Conservation (phyloP, 2,888 invertebrate species). For the Trissolcus japonicus region DNA sequence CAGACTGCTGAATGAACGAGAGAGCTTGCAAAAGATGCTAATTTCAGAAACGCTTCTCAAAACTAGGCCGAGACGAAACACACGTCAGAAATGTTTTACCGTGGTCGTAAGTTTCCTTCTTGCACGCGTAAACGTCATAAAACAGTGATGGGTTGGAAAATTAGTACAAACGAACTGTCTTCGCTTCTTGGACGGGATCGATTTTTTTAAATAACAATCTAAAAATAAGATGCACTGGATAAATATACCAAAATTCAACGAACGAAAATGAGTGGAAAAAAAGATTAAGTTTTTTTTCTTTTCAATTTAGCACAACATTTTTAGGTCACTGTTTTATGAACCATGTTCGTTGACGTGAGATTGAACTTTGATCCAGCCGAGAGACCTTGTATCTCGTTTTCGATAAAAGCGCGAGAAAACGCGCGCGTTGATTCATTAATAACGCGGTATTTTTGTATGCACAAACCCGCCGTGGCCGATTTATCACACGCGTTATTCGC, state of each 20-base stretch:
- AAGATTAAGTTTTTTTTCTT: no score
- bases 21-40: constrained; percentile 46
- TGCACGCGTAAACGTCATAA: constrained; percentile 4
- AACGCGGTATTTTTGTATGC: constrained; percentile 26
- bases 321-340: not conserved
- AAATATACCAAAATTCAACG: no score
- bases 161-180: not conserved
- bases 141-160: not conserved
- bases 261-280: no score
- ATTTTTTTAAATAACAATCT: not conserved
- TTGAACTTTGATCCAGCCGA: constrained; percentile 11
- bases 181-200: not conserved
- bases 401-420: constrained; percentile 20
- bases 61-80: constrained; percentile 17
- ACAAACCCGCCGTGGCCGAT: constrained; percentile 5
- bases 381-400: constrained; percentile 4
- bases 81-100: constrained; percentile 25
- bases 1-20: constrained; percentile 34
- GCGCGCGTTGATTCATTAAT: constrained; percentile 21
- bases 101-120: constrained; percentile 16
- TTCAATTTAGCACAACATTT: not conserved
- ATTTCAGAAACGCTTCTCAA: constrained; percentile 46
- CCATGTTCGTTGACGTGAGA: constrained; percentile 4
- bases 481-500: constrained; percentile 11
- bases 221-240: not conserved